Evolutionary conservation across 1,140 invertebrate species (phyloP), one percentile per base, ranked within the genome.

Genomic region (Cepaea nemoralis): DNA sequence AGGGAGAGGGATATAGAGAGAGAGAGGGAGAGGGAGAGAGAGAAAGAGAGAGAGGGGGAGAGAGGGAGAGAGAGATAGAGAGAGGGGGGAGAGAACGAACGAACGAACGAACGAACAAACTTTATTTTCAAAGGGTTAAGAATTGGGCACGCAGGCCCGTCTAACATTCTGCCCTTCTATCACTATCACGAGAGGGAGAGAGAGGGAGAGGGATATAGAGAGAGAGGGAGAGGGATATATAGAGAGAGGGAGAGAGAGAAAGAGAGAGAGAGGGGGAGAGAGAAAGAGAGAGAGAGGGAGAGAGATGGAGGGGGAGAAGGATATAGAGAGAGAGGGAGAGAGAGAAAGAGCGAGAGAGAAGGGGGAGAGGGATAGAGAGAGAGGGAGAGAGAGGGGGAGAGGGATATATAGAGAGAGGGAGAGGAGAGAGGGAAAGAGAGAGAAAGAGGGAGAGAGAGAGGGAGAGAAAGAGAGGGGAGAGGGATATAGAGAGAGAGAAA

Each of bases 261-360:
- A 71, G 69, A 71, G 31, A 40, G 69, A 40, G 14, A 40, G 69
- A 71, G 31, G 37, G 69, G n/a, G 10, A 71, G 39, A 40, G 69
- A 71, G 10, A 40, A 6, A 71, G 31, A 71, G 31, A 71, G 31
- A 71, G 69, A 71, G 10, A 71, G 10, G 37, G 31, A 71, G 31
- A 71, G 31, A 37, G 69, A 37, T 5, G 16, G 69, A 37, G 31
- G 16, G 31, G 16, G 3, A 37, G 69, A 37, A 24, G 16, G 69
- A 37, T 5, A 37, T 14, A 37, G 31, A 37, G 69, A 71, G 31
- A 71, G 69, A 71, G 31, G 37, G 69, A 71, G 31, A 71, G 69
- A 71, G 31, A 71, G 69, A 71, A 12, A 71, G 69, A 71, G 31
- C 16, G 69, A 71, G 31, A 71, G 69, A 71, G 31, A 33, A n/a